Base-by-base conservation (phyloP, 2,888 invertebrate genomes). In the Imbricaverruca yamaguchii region DNA sequence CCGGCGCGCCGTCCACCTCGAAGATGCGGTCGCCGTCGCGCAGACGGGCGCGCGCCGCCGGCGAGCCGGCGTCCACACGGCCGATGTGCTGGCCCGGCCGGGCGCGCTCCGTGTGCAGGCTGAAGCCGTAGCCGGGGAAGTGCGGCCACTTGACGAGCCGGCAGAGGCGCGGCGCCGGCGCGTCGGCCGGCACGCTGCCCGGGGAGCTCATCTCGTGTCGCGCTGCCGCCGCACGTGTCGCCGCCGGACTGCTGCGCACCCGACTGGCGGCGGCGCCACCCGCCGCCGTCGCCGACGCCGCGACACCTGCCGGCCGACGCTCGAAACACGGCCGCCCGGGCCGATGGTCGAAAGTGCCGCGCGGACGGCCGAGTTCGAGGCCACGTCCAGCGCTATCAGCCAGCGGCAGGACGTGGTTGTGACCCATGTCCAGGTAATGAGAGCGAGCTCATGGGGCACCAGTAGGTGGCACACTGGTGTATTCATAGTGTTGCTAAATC, bases 111-210 rank as follows among this genome's bases (percentile, higher is more conserved):
- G 98, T 97, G 89, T 98, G 98, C 84, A 99, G 89, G 89, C 98
- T 98, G 89, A 99, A 99, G 23, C 99, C 99, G 87, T 98, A 99
- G 63, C 98, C 98, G 87, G 97, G 95, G 88, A 97, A 97, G 87
- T 94, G 92, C 81, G 93, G 91, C 90, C 95, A 93, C 89, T 97
- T 97, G 86, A 92, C 90, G 88, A 97, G 92, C 89, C 95, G 94
- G 90, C 97, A 98, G 85, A 94, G 90, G 84, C 96, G 91, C 8
- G 90, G 89, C 13, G 82, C 57, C 25, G 82, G 82, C 9, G 82
- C 56, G 18, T 9, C 65, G 2, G 8, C 65, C 23, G 65, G 18
- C 0, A 59, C 4, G 74, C 74, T 53, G 6, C 0, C 69, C 13
- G 6, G 18, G 18, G 74, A 74, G 53, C 53, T 53, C 74, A 53